Percentiles rank a stretch among this genome's conserved stretches.
These are phyloP conservation scores for Rhadinocentrus ornatus DNA, from an alignment of 2,797 vertebrate genomes.

Conservation along the genomic window DNA sequence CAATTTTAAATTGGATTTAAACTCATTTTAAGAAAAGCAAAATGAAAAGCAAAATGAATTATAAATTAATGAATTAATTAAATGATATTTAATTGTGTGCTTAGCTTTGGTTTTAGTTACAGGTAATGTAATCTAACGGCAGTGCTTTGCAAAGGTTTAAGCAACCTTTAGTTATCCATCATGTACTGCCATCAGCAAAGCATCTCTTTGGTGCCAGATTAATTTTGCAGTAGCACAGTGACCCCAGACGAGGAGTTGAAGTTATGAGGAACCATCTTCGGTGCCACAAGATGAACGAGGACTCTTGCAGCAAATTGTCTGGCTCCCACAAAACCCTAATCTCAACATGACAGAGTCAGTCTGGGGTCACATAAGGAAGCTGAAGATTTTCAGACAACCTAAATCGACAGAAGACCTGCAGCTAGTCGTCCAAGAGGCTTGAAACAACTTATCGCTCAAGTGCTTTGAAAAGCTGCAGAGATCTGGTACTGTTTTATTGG, in stretches of 20 bases:
- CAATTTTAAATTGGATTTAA: constrained; percentile 15
- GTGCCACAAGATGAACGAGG: neutral
- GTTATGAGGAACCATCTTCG: neutral
- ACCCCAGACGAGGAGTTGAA: neutral
- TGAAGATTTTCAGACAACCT: neutral
- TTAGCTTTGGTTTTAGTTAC: constrained; percentile 14
- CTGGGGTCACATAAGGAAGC: neutral
- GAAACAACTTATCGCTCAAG: constrained; percentile 4
- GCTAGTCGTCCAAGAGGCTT: constrained; percentile 7
- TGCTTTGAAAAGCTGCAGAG: neutral
- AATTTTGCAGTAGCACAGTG: neutral
- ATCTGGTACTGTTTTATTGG: constrained; percentile 9
- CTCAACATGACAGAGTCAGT: neutral
- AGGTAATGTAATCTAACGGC: constrained; percentile 2
- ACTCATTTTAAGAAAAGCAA: neutral
- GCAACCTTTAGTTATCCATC: neutral
- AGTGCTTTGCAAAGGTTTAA: neutral
- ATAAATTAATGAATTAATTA: neutral
- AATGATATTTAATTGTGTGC: neutral
- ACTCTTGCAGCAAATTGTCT: constrained; percentile 1
- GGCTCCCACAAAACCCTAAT: neutral
- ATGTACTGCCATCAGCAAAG: neutral
- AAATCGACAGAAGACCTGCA: constrained; percentile 1
- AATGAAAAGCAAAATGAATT: neutral
- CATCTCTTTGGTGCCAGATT: constrained; percentile 3